phyloP scores from a whole-genome alignment of 2,797 vertebrate genomes.

The Myotis myotis region DNA sequence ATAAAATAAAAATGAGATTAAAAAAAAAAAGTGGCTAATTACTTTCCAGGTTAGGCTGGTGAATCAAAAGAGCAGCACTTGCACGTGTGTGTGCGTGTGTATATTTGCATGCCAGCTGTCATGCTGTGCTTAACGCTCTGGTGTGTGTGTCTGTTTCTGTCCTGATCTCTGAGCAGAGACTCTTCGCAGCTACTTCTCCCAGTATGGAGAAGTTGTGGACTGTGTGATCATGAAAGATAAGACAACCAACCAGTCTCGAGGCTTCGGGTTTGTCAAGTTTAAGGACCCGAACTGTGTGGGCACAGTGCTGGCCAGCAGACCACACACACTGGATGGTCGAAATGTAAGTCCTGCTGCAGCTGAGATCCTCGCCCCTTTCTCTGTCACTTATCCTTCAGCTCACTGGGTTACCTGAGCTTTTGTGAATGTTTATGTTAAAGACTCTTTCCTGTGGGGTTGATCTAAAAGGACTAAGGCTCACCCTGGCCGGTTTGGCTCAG shows the following conservation, averaged over 20 bases:
- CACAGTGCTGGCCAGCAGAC: conserved; percentile 98
- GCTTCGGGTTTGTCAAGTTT: conserved; percentile 99
- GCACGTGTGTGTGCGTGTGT: not conserved
- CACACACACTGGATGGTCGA: conserved; percentile 97
- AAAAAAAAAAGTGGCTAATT: not conserved
- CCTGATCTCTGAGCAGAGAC: conserved; percentile 90
- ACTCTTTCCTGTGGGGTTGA: not conserved
- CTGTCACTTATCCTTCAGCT: not conserved
- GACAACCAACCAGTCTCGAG: conserved; percentile 99
- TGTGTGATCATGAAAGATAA: conserved; percentile 99
- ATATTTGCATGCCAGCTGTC: rapidly evolving
- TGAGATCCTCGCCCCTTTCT: not conserved
- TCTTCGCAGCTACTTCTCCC: conserved; percentile 98
- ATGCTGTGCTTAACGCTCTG: conserved; percentile 39
- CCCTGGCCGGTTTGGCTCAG: too few species aligned
- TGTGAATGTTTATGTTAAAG: not conserved
- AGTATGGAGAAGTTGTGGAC: conserved; percentile 99
- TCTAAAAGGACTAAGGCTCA: not conserved
- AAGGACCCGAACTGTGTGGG: conserved; percentile 99
- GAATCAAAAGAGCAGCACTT: not conserved
- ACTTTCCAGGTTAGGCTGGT: not conserved
- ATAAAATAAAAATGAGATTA: not conserved
- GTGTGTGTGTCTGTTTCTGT: conserved; percentile 61
- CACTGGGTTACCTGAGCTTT: not conserved
- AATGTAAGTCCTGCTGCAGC: conserved; percentile 89